Conservation (phyloP, 1,140 invertebrate species). For the Lerema accius region DNA sequence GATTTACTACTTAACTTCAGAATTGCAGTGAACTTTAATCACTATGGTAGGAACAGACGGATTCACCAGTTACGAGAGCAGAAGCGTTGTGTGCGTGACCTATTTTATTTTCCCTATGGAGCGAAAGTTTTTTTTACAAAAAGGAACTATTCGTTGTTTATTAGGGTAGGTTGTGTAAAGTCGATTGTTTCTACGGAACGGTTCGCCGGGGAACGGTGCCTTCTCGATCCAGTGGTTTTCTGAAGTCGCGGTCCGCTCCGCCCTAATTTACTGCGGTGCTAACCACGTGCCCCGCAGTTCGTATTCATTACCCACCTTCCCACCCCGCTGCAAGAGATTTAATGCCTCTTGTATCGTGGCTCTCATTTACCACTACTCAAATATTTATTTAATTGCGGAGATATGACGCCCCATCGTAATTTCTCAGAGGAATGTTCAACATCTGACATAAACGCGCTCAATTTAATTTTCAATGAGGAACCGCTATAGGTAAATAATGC, state of each 20-base stretch:
- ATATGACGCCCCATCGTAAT: slow-evolving; percentile 18
- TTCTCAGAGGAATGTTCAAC: slow-evolving; percentile 1
- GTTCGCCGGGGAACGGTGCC: slow-evolving; percentile 47
- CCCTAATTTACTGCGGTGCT: slow-evolving; percentile 73
- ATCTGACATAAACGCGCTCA: slow-evolving; percentile 5
- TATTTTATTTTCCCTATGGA: slow-evolving; percentile 32
- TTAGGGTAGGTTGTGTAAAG: slow-evolving; percentile 50
- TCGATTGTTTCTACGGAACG: slow-evolving; percentile 51
- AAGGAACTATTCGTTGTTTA: slow-evolving; percentile 41
- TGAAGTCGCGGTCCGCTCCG: slow-evolving; percentile 52
- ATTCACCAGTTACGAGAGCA: slow-evolving; percentile 20
- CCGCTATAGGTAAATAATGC: not conserved
- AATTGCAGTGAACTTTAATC: slow-evolving; percentile 25
- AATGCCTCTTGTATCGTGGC: slow-evolving; percentile 60
- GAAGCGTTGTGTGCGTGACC: slow-evolving; percentile 26
- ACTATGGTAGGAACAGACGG: slow-evolving; percentile 20
- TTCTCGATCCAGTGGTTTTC: slow-evolving; percentile 55
- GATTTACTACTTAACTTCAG: slow-evolving; percentile 28
- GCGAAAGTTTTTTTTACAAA: slow-evolving; percentile 37
- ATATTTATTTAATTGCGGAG: slow-evolving; percentile 59
- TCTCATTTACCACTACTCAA: slow-evolving; percentile 63
- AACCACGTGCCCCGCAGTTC: slow-evolving; percentile 70
- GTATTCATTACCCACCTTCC: slow-evolving; percentile 75
- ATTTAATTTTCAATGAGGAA: not conserved
- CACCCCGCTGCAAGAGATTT: slow-evolving; percentile 59